phyloP scores from a whole-genome alignment of 2,113 vertebrate genomes.

The Percopsis transmontana region DNA sequence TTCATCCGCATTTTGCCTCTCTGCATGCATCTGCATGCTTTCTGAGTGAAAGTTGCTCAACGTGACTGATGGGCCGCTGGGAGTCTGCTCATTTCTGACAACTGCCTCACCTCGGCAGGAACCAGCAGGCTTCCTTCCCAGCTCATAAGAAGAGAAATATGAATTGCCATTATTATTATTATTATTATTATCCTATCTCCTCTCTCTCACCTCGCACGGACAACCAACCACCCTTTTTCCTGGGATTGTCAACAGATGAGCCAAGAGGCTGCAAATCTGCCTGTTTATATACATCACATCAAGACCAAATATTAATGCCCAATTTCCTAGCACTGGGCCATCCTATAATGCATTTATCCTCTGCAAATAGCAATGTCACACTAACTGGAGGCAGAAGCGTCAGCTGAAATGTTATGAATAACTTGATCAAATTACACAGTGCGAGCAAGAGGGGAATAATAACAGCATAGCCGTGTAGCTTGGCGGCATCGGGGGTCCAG shows the following conservation, averaged over 20 bases:
- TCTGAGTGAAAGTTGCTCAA: constrained; percentile 58
- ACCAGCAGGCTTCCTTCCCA: constrained; percentile 56
- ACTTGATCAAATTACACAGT: constrained; percentile 77
- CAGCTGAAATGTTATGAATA: constrained; percentile 76
- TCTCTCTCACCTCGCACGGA: constrained; percentile 44
- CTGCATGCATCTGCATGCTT: constrained; percentile 49
- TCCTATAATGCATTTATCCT: constrained; percentile 77
- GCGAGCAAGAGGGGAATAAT: constrained; percentile 69
- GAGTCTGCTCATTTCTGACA: constrained; percentile 56
- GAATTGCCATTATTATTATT: constrained; percentile 15
- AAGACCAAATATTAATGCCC: constrained; percentile 77
- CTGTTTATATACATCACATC: constrained; percentile 75
- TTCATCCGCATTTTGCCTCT: constrained; percentile 52
- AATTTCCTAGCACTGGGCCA: constrained; percentile 73
- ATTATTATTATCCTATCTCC: constrained; percentile 43
- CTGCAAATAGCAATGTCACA: constrained; percentile 78
- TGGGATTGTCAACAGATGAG: constrained; percentile 59
- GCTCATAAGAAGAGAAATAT: constrained; percentile 61
- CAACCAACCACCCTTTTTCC: constrained; percentile 42
- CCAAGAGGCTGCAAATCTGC: constrained; percentile 62
- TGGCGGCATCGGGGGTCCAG: constrained; percentile 52
- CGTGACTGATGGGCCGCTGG: constrained; percentile 46
- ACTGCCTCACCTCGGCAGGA: constrained; percentile 38
- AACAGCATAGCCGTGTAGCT: constrained; percentile 52
- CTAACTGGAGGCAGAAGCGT: constrained; percentile 68